Conservation (phyloP, 2,113 vertebrate species). For the Cathartes aura region DNA sequence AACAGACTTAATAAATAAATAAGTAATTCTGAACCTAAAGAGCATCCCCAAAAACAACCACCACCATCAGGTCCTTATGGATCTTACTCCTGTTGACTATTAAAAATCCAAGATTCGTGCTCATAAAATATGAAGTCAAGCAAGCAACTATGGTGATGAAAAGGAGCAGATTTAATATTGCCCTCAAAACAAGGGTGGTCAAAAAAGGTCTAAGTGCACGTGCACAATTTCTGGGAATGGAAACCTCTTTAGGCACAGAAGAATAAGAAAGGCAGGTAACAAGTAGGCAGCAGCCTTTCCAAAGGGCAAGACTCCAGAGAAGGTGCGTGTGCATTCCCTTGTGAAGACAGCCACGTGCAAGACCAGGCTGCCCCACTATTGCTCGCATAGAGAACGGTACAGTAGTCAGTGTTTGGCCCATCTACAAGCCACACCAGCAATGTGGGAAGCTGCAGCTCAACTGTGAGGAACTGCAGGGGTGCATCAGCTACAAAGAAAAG, state of each 20-base stretch:
- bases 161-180: neutral
- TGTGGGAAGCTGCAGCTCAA: neutral
- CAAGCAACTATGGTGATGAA: neutral
- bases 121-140: neutral
- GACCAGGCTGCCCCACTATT: neutral
- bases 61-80: neutral
- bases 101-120: neutral
- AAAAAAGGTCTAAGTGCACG: neutral
- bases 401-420: neutral
- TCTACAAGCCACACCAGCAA: neutral
- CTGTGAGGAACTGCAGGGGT: neutral
- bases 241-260: neutral
- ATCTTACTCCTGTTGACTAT: neutral
- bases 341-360: neutral
- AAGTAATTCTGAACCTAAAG: neutral
- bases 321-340: neutral
- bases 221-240: neutral
- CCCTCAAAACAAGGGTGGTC: neutral
- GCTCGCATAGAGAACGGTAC: rapidly evolving
- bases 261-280: neutral
- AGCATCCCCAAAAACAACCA: neutral
- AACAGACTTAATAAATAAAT: neutral
- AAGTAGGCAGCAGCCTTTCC: neutral
- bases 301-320: neutral
- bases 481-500: neutral